These are phyloP conservation scores for Peribatodes rhomboidaria DNA, from an alignment of 2,888 invertebrate genomes.

Conservation along the genomic window DNA sequence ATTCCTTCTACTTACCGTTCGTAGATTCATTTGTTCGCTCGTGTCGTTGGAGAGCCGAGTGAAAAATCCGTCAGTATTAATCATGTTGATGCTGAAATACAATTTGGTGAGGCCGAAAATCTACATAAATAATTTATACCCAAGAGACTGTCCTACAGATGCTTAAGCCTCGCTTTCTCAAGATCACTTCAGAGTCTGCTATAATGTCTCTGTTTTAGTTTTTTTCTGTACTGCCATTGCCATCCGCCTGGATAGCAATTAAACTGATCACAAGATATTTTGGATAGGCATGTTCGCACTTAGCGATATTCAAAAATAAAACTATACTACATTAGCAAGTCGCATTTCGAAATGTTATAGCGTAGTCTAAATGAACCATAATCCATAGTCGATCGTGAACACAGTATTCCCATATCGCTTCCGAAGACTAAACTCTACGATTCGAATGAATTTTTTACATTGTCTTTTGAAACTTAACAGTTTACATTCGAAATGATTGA, in stretches of 20 bases:
- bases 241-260: no score
- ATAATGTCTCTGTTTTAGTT: background rate
- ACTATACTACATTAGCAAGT: no score
- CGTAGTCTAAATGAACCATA: background rate
- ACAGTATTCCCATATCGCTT: constrained; percentile 52
- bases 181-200: background rate
- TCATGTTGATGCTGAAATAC: constrained; percentile 81
- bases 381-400: constrained; percentile 59
- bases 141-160: constrained; percentile 60
- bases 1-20: constrained; percentile 65
- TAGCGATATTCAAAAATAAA: background rate
- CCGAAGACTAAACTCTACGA: constrained; percentile 52
- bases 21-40: constrained; percentile 78
- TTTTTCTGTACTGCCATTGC: background rate
- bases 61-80: constrained; percentile 83
- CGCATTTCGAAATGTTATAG: background rate
- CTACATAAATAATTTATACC: constrained; percentile 85
- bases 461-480: constrained; percentile 43
- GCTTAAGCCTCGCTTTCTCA: constrained; percentile 64
- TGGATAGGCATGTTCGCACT: background rate
- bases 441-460: constrained; percentile 48
- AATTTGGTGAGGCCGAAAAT: constrained; percentile 81
- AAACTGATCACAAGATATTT: background rate
- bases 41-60: constrained; percentile 76
- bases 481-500: constrained; percentile 42